phyloP scores from a whole-genome alignment of 2,797 vertebrate species.

The Garrulus glandarius region DNA sequence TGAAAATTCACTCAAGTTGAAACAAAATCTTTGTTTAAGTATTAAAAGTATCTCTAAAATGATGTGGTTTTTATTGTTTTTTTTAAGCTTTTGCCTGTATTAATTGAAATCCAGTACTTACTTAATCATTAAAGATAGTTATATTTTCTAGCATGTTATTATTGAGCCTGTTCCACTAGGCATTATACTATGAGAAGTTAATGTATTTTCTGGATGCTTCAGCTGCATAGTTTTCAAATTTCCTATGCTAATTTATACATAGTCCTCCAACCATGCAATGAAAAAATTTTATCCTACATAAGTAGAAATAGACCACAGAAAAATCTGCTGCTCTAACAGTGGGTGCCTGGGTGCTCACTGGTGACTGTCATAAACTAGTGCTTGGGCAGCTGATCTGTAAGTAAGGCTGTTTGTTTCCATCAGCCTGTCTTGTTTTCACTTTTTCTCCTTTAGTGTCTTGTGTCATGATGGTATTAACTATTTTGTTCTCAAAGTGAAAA shows the following conservation, averaged over 20 bases:
- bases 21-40: not conserved
- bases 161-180: not conserved
- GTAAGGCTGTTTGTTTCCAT: not conserved
- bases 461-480: not conserved
- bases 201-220: not conserved
- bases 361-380: not conserved
- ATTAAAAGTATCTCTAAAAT: not conserved
- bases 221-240: not conserved
- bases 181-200: not conserved
- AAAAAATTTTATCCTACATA: not conserved
- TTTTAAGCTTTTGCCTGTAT: not conserved
- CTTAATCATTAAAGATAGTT: not conserved
- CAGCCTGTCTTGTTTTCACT: not conserved
- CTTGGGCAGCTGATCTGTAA: not conserved
- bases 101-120: not conserved
- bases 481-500: not conserved
- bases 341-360: not conserved
- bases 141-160: not conserved
- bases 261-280: not conserved
- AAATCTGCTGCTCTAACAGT: not conserved
- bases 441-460: not conserved
- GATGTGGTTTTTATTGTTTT: not conserved
- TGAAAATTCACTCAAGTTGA: not conserved
- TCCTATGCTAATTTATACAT: not conserved
- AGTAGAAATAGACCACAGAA: not conserved